Base-by-base conservation (phyloP, 35 echinoderm and acorn worm genomes). In the Lytechinus variegatus region DNA sequence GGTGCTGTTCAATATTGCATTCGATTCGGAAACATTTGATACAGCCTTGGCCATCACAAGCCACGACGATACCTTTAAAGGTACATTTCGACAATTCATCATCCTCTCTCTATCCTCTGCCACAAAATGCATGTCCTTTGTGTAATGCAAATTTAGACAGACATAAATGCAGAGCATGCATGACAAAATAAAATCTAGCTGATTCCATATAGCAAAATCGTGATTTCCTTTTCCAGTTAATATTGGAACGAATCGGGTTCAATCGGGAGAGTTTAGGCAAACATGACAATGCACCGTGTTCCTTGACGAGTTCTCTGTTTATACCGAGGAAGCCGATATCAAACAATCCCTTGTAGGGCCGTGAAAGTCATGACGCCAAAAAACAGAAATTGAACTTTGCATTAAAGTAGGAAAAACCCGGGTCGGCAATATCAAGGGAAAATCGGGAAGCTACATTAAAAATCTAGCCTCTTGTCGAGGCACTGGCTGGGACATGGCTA, bases 111-210 rank as follows among this genome's bases (percentile, higher is more conserved):
- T 44, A 44, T 1, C 33, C 33, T 44, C 33, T 1, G 33, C 2
- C 2, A 79, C 66, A 79, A 79, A 58, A 79, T 79, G n/a, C 66
- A 79, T 79, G 66, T 24, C 19, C 19, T n/a, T 79, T 24, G 52
- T 90, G 28, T 33, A 90, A 54, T 52, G 88, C 88, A 90, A 90
- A 90, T 90, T 90, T 90, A 90, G 29, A 90, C 88, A 90, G 88
- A 90, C 27, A 44, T 44, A 44, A 44, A 33, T 90, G 88, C 52
- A n/a, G 16, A 9, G 29, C 88, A 44, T 51, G 29, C 27, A 44
- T 4, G 28, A 1, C n/a, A 90, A 90, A 90, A 90, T 13, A 28
- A 10, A 90, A 19, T 10, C 6, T 51, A 90, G 28, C 88, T 90
- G 28, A 90, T 33, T 90, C n/a, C n/a, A 79, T 79, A 79, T 14